Evolutionary conservation across 2,797 vertebrate species (phyloP), one percentile per base, ranked within the genome.

Genomic region (Molossus alvarezi): DNA sequence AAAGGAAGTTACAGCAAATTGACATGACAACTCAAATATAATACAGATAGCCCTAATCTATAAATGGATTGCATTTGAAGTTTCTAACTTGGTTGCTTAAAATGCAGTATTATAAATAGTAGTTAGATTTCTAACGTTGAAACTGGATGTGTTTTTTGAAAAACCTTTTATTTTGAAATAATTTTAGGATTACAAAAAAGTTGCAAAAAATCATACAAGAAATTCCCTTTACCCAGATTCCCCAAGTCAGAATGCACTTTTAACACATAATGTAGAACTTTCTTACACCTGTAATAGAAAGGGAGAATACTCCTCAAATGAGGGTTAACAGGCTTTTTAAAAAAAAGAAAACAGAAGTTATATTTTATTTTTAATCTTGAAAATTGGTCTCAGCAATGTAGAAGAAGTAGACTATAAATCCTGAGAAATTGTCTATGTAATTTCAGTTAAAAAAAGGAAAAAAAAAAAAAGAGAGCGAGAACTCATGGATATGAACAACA

Each of bases 81-180:
- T 81, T 92, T 92, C 65, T 81, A 80, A 73, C 13, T 41, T 55
- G 55, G 13, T 27, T 92, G 57, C 65, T 92, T 96, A 92, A 73
- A 88, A 73, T 27, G 67, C 65, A 79, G 51, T 80, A 88, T 73
- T 65, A 79, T 58, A 84, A 84, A 58, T 45, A 94, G 58, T 73
- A 91, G 73, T 60, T 67, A 88, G 89, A 20, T 89, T 88, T 60
- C 51, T 53, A 53, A 88, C 85, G 58, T 69, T 87, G 87, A 91
- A 51, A 73, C 37, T 41, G 27, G 12, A 71, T 77, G 67, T n/a
- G 5, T 53, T 75, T 69, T n/a, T 88, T n/a, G 11, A 29, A 41
- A 11, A n/a, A 33, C 8, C 15, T 85, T 79, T 64, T n/a, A 60
- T 58, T 84, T 62, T 88, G 23, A 87, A 91, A 53, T 76, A 82